phyloP scores from a whole-genome alignment of 2,888 invertebrate genomes.

The Dysmachus trigonus region DNA sequence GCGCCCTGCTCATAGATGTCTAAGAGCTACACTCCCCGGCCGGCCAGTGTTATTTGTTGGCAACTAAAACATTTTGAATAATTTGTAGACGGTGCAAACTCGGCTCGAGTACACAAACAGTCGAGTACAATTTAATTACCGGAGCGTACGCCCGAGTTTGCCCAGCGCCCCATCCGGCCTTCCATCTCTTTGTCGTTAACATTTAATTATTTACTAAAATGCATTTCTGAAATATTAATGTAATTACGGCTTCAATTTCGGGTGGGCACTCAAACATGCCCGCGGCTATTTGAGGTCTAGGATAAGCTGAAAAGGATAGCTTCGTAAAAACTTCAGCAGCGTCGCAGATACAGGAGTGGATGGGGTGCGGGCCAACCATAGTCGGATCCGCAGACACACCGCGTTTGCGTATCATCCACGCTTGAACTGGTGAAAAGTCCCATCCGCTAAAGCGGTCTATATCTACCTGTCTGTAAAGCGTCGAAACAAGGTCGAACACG shows the following conservation, averaged over 20 bases:
- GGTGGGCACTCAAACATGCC: constrained; percentile 40
- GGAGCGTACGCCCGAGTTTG: constrained; percentile 46
- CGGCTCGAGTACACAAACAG: constrained; percentile 20
- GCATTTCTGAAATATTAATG: constrained; percentile 61
- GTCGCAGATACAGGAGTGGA: background rate
- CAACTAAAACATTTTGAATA: constrained; percentile 37
- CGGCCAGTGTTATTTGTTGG: constrained; percentile 10
- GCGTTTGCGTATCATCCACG: background rate
- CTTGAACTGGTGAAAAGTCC: background rate
- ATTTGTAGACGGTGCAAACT: constrained; percentile 6
- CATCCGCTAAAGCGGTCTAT: background rate
- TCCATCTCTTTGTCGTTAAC: constrained; percentile 16
- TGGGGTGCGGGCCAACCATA: background rate
- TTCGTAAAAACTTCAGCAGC: constrained; percentile 10
- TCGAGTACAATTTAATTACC: constrained; percentile 44
- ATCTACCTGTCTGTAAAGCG: background rate
- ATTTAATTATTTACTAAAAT: constrained; percentile 50
- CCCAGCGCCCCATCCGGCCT: constrained; percentile 21
- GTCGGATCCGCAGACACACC: background rate
- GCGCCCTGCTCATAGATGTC: background rate
- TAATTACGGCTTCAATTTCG: constrained; percentile 56
- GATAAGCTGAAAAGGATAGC: constrained; percentile 36
- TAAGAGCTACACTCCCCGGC: background rate
- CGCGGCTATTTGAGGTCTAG: constrained; percentile 22
- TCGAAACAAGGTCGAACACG: background rate